phyloP scores from a whole-genome alignment of 2,797 vertebrate genomes.

The Alcedo quadribrachys region DNA sequence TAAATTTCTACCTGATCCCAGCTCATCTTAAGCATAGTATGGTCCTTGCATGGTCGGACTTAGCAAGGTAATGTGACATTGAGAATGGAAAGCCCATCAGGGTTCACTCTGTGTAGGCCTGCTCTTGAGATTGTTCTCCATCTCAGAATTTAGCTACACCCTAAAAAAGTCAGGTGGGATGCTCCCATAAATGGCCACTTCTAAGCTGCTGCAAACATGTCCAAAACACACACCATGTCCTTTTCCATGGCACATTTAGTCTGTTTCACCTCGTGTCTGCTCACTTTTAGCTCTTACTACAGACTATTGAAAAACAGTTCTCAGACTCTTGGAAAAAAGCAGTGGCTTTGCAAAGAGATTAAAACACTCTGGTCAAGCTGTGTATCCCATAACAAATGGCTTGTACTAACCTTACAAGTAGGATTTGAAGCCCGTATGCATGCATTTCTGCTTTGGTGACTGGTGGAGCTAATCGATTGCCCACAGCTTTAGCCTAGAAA shows the following conservation, averaged over 20 bases:
- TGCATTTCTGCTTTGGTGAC: neutral
- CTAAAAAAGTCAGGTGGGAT: neutral
- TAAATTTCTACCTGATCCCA: neutral
- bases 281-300: neutral
- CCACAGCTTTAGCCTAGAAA: constrained; percentile 29
- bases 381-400: neutral
- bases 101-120: neutral
- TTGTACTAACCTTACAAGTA: neutral
- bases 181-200: neutral
- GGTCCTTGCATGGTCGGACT: neutral
- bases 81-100: neutral
- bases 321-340: neutral
- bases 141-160: neutral
- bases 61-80: neutral
- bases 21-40: neutral
- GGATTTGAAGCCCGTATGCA: neutral
- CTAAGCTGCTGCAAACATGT: neutral
- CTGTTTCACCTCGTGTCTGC: neutral
- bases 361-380: neutral
- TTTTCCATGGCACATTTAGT: neutral
- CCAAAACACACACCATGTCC: no score
- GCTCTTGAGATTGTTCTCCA: neutral
- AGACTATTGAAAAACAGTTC: neutral
- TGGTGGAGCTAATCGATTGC: constrained; percentile 26
- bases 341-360: neutral